These are phyloP conservation scores for Xylophagus ater DNA, from an alignment of 2,888 invertebrate genomes.

Conservation along the genomic window DNA sequence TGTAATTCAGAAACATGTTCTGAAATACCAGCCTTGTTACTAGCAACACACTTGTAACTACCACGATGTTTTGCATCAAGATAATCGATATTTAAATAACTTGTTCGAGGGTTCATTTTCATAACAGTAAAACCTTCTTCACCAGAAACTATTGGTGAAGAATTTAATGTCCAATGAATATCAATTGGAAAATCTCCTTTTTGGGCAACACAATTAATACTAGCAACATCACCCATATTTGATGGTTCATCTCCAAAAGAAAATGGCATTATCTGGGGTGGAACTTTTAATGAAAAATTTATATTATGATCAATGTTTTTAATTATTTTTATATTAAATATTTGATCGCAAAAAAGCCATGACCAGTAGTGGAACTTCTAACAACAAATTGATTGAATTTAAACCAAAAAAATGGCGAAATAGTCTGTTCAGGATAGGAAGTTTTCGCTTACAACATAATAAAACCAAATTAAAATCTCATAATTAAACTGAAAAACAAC, in stretches of 20 bases:
- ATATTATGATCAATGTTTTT: no score
- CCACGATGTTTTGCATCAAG: conserved; percentile 60
- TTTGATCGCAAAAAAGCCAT: no score
- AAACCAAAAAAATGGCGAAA: conserved; percentile 5
- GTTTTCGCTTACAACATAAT: not conserved
- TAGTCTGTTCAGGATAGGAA: conserved; percentile 17
- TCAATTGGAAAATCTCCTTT: conserved; percentile 50
- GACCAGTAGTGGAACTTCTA: no score
- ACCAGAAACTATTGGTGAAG: conserved; percentile 37
- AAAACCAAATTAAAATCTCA: not conserved
- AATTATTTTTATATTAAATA: no score
- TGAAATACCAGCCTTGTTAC: conserved; percentile 57
- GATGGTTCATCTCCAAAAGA: conserved; percentile 52
- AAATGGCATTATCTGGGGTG: conserved; percentile 53
- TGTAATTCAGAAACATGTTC: conserved; percentile 51
- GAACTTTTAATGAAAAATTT: conserved; percentile 41
- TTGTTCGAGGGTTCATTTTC: conserved; percentile 34
- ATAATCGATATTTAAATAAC: conserved; percentile 45
- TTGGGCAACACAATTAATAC: conserved; percentile 42
- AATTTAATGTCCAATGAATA: conserved; percentile 52
- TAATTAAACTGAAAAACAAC: conserved; percentile 26
- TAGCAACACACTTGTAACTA: conserved; percentile 63
- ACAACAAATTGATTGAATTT: conserved; percentile 9
- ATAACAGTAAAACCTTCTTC: conserved; percentile 38
- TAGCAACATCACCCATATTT: conserved; percentile 50